A percentile compares a stretch with the other conserved stretches of the same genome.
These are phyloP conservation scores for Paradoxurus hermaphroditus DNA, from an alignment of 2,113 vertebrate species.

Conservation along the genomic window DNA sequence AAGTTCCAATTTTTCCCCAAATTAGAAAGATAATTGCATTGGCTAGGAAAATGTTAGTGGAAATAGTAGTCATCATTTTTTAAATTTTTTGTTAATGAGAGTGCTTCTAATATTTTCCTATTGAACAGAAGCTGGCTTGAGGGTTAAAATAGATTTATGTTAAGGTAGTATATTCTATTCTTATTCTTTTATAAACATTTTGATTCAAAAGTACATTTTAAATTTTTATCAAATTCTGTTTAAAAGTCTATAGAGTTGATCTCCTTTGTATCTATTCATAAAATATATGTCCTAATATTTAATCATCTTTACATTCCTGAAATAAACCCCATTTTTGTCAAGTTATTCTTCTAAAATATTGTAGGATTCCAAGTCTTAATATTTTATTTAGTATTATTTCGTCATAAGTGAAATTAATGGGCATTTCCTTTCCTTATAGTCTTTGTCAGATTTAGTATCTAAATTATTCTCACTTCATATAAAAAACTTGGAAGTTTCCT, in stretches of 20 bases:
- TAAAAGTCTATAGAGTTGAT: not conserved
- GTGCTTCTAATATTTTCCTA: not conserved
- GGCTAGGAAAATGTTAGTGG: not conserved
- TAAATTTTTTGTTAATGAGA: not conserved
- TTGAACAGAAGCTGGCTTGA: not conserved
- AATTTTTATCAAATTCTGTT: not conserved
- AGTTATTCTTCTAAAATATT: not conserved
- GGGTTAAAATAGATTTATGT: not conserved
- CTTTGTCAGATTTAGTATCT: constrained; percentile 3
- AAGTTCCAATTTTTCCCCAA: not conserved
- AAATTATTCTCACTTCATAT: not conserved
- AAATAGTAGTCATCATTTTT: not conserved
- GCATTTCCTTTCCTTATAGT: not conserved
- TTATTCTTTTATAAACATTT: not conserved
- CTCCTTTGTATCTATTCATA: constrained; percentile 15
- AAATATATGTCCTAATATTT: not conserved
- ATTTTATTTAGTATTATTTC: constrained; percentile 3
- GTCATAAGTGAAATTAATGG: not conserved
- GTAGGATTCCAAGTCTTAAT: not conserved
- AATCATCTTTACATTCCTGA: not conserved
- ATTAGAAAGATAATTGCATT: not conserved
- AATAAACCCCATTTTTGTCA: not conserved
- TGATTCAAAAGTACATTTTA: not conserved
- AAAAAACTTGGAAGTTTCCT: not conserved
- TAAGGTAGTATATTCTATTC: not conserved